These are phyloP conservation scores for Galendromus occidentalis DNA, from an alignment of 1,140 invertebrate species.

Conservation along the genomic window DNA sequence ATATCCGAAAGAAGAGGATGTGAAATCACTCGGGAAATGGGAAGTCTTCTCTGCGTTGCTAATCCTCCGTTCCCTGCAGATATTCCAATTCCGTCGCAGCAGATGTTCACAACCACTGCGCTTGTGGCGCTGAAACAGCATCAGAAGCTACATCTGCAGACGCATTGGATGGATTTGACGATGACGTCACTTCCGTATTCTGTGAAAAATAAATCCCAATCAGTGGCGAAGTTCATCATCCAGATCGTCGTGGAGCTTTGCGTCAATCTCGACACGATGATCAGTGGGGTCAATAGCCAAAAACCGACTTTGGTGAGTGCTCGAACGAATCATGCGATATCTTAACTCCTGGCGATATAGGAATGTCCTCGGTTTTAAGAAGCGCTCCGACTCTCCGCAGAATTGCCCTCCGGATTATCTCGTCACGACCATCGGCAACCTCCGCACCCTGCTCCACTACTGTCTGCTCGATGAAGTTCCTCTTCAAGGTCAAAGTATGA, in stretches of 20 bases:
- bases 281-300: slow-evolving; percentile 13
- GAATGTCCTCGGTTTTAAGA: background rate
- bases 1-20: no score
- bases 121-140: slow-evolving; percentile 45
- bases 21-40: no score
- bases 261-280: slow-evolving; percentile 49
- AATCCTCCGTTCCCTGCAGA: slow-evolving; percentile 29
- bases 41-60: no score
- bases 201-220: background rate
- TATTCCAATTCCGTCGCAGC: slow-evolving; percentile 50
- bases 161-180: slow-evolving; percentile 51
- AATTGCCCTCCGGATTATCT: slow-evolving; percentile 50
- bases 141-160: slow-evolving; percentile 42
- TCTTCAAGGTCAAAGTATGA: slow-evolving; percentile 36
- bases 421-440: slow-evolving; percentile 52
- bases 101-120: slow-evolving; percentile 63
- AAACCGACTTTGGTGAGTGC: background rate
- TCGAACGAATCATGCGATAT: background rate
- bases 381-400: background rate
- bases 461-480: slow-evolving; percentile 45
- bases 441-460: slow-evolving; percentile 64
- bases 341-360: background rate
- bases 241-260: slow-evolving; percentile 61
- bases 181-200: slow-evolving; percentile 9
- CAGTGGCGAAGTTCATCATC: slow-evolving; percentile 29